Evolutionary conservation across 2,797 vertebrate genomes (phyloP), one percentile per base, ranked within the genome.

Genomic region (Amblyopsis hoosieri): DNA sequence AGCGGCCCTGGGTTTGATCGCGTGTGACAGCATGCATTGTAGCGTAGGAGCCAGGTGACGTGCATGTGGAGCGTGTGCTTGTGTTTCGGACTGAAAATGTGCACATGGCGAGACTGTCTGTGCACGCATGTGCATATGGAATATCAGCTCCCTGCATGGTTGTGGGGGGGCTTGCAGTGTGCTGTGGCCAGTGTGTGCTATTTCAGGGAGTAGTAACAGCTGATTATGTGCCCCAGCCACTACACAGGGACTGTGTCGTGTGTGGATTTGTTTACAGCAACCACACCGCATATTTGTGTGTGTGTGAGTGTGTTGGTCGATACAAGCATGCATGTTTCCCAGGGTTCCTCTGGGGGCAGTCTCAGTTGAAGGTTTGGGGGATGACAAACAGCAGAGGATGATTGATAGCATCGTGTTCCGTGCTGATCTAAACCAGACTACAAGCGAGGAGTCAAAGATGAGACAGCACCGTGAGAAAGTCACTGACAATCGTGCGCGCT

Each of bases 171-270:
- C 68, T 14, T 19, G 57, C 1, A 15, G 19, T 69, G 63, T 56
- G 50, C 12, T 62, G 45, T 19, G 63, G 45, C 62, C 57, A 60
- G 64, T 19, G 11, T 37, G n/a, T 82, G 72, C 82, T 87, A 71
- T 75, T 74, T 54, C 53, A 64, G 57, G 56, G 62, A 72, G 78
- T 68, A 84, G 78, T 74, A 87, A 81, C 78, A 63, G 60, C 66
- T 58, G 55, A 52, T 0, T 48, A 67, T 76, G 49, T 76, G 56
- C 62, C 54, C 57, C 79, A 61, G 64, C 56, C 62, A 19, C 45
- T 53, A 45, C 29, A 57, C 31, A 42, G 45, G 17, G 17, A 14
- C 11, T 47, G 33, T 62, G 47, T 47, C 50, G 12, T 54, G 23
- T 74, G 51, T 48, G 15, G 67, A 12, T 73, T n/a, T 52, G 19